Percentiles rank a stretch among this genome's conserved stretches.
Evolutionary conservation across 2,113 vertebrate species (phyloP).

Genomic region (Hemichromis elongatus): DNA sequence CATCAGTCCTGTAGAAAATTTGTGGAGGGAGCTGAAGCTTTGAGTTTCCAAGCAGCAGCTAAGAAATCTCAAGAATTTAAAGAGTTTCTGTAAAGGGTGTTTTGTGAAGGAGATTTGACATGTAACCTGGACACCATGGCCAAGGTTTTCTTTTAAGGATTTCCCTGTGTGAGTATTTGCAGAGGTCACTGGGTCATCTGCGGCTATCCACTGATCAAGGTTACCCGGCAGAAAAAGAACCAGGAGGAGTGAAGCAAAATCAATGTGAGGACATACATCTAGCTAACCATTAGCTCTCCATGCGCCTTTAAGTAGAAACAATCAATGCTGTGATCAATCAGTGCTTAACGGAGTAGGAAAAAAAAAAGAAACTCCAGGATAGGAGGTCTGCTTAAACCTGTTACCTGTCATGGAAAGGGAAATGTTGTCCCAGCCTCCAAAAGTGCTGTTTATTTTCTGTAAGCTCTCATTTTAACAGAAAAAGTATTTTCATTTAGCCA

Average conservation of each 20-base stretch:
- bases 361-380: background rate
- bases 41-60: background rate
- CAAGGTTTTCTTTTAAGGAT: background rate
- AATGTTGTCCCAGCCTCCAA: background rate
- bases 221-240: conserved; percentile 21
- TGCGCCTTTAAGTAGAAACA: conserved; percentile 24
- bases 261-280: conserved; percentile 41
- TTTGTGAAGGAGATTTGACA: background rate
- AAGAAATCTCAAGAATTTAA: background rate
- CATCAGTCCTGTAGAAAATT: background rate
- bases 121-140: background rate
- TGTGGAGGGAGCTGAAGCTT: background rate
- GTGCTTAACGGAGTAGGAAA: conserved; percentile 7
- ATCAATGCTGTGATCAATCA: conserved; percentile 55
- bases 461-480: background rate
- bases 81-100: background rate
- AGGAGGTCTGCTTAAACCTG: conserved; percentile 3
- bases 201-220: conserved; percentile 2
- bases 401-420: background rate
- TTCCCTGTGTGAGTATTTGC: conserved; percentile 14
- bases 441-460: background rate
- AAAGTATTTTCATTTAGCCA: background rate
- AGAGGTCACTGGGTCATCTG: conserved; percentile 38
- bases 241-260: conserved; percentile 43
- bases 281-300: conserved; percentile 31